phyloP scores from a whole-genome alignment of 2,888 invertebrate species.

The Trachelus stipa region DNA sequence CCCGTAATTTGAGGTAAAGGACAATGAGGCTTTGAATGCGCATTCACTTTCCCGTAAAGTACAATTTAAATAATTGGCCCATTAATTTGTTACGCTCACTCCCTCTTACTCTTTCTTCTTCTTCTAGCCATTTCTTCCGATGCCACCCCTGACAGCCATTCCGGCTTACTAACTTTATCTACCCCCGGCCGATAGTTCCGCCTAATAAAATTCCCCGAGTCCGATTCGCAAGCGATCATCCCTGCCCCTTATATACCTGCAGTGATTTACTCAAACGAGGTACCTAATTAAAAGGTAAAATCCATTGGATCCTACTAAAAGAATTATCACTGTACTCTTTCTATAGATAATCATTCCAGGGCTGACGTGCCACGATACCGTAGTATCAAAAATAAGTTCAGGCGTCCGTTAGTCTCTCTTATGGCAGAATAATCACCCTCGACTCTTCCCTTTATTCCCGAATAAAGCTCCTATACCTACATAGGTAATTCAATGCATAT shows the following conservation, averaged over 20 bases:
- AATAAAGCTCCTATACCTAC: not conserved
- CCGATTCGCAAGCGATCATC: not conserved
- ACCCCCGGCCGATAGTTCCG: not conserved
- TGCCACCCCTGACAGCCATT: not conserved
- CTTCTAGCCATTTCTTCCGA: not conserved
- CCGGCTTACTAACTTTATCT: not conserved
- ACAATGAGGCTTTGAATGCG: not conserved
- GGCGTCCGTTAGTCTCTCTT: not conserved
- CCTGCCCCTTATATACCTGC: not conserved
- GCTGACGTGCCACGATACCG: not conserved
- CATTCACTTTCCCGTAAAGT: slow-evolving; percentile 2
- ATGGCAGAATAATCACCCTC: not conserved
- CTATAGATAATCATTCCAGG: not conserved
- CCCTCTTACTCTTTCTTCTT: not conserved
- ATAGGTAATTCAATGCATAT: not conserved
- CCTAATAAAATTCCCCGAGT: not conserved
- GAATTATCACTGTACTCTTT: not conserved
- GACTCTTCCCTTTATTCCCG: not conserved
- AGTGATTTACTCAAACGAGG: not conserved
- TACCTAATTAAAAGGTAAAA: not conserved
- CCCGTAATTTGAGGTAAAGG: not conserved
- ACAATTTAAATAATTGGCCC: slow-evolving; percentile 2
- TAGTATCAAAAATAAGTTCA: not conserved
- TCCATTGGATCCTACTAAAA: not conserved
- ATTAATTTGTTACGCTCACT: slow-evolving; percentile 3